Base-by-base conservation (phyloP, 2,888 invertebrate species). In the Trissolcus brochymenae region DNA sequence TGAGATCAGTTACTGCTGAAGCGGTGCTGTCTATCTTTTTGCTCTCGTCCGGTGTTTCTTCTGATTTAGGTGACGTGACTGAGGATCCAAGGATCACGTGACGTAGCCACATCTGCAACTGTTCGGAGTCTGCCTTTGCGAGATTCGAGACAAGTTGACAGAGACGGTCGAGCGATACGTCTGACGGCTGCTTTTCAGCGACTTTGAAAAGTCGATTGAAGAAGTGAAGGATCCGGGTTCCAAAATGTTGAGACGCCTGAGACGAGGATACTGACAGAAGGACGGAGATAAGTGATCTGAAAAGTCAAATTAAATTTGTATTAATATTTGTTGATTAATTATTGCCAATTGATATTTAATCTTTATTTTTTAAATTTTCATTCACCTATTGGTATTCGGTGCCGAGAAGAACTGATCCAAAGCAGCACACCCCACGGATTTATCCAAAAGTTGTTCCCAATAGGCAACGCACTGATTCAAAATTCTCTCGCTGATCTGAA, bases 371-470 rank as follows among this genome's bases (percentile, higher is more conserved):
- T 1, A 41, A 2, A 1, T 6, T 13, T n/a, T 43, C 11, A 40
- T 43, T 50, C 19, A 65, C 75, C 75, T 70, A 25, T 91, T 91
- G 0, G 93, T 92, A 1, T 92, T 90, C 0, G 92, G 91, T 2
- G 91, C 92, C 4, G 71, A 76, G 84, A 97, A 97, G 84, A 97
- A 96, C 70, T 92, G 92, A 83, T 96, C 94, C 84, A 97, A 92
- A 0, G 97, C 97, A 82, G 93, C 92, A 78, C 95, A 92, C 0
- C 96, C 97, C 0, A 94, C 92, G 0, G 94, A 92, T 77, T 95
- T 95, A 64, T 97, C 96, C 19, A 98, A 88, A 80, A 96, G 93
- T 83, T 94, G 94, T 86, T 96, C 96, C 93, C 97, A 94, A 84
- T 96, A 97, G 82, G 94, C 94, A 19, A 96, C 91, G 90, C 95